Percentiles rank a stretch among this genome's conserved stretches.
Evolutionary conservation across 1,140 invertebrate genomes (phyloP).

Genomic region (Stenopsyche tienmushanensis): DNA sequence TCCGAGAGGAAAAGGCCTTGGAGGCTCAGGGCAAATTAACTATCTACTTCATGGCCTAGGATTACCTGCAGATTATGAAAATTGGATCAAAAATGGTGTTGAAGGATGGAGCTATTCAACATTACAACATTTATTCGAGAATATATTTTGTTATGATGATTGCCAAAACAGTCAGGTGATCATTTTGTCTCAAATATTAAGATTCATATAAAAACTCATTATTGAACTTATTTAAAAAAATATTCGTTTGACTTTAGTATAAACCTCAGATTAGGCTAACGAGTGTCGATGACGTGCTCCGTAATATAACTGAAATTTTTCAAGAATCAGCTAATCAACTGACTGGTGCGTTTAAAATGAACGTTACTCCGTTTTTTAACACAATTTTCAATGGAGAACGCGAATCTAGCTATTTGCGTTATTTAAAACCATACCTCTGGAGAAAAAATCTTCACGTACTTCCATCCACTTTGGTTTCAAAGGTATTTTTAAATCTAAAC

Average conservation of each 20-base stretch:
- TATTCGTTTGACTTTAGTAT: neutral
- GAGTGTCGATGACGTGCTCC: constrained; percentile 24
- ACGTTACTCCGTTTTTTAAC: constrained; percentile 43
- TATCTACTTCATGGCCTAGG: constrained; percentile 68
- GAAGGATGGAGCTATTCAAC: constrained; percentile 56
- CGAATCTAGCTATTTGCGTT: constrained; percentile 67
- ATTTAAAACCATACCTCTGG: constrained; percentile 65
- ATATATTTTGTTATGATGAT: too few relatives aligned
- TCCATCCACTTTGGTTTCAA: constrained; percentile 62
- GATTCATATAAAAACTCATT: neutral
- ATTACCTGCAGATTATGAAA: constrained; percentile 59
- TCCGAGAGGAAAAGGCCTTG: constrained; percentile 68
- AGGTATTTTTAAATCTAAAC: constrained; percentile 29
- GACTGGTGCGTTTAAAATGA: constrained; percentile 36
- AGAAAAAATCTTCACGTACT: constrained; percentile 70
- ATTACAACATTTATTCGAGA: too few relatives aligned
- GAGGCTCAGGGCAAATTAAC: constrained; percentile 71
- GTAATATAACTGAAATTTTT: constrained; percentile 53
- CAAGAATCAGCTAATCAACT: constrained; percentile 52
- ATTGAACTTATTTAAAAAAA: neutral
- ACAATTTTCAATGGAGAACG: constrained; percentile 62
- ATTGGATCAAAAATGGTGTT: constrained; percentile 55
- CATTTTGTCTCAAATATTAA: too few relatives aligned
- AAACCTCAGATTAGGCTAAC: constrained; percentile 23
- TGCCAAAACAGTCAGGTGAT: too few relatives aligned